Evolutionary conservation across 2,113 vertebrate genomes (phyloP), one percentile per base, ranked within the genome.

Genomic region (Megaptera novaeangliae): DNA sequence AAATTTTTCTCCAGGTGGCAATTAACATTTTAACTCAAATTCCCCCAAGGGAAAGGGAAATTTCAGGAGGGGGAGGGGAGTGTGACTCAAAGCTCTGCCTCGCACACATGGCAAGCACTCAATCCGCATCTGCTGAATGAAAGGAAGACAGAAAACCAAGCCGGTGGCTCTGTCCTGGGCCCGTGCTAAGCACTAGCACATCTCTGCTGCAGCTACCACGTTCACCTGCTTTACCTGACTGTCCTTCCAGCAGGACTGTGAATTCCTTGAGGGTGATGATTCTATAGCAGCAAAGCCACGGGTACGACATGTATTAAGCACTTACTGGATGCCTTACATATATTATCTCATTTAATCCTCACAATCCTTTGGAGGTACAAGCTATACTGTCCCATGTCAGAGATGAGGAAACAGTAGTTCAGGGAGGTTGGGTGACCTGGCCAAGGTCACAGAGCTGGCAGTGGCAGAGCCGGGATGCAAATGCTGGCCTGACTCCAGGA

Each of bases 1-100:
- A 95, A 96, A 94, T 96, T 94, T 74, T 96, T 92, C 83, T 96
- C 55, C 83, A 96, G 96, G 86, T 92, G 52, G 72, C 77, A 92
- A 96, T 96, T 89, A 95, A 85, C 94, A 96, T 96, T 97, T 97
- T 82, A 95, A 83, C 61, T 97, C 96, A 74, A 91, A 97, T 64
- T 97, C 55, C 82, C 82, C 61, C 64, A 92, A 71, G 34, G 64
- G 64, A 96, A 94, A 41, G 25, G 75, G 49, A 90, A 88, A 85
- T 86, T 68, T 64, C 0, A 1, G 49, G 9, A 10, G 4, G 13
- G 11, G 31, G 31, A 5, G 46, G 27, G 83, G 8, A 61, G 15
- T 18, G n/a, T 90, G 89, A 86, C 78, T 41, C 85, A 82, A 34
- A n/a, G 75, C 68, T 72, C n/a, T 78, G 41, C 68, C 29, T 52